These are phyloP conservation scores for Piaya cayana DNA, from an alignment of 2,113 vertebrate genomes.

Conservation along the genomic window DNA sequence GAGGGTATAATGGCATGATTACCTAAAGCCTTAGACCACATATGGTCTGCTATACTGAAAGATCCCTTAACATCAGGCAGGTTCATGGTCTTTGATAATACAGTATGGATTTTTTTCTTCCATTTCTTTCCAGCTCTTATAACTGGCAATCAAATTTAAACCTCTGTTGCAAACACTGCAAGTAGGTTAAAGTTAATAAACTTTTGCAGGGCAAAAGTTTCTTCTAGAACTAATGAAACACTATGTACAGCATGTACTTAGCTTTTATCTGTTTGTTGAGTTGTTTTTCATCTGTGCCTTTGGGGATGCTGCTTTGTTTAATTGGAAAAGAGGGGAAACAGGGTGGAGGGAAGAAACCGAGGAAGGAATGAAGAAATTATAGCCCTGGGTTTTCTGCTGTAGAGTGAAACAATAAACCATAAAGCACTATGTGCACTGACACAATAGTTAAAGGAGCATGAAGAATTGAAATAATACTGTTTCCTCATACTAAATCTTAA, in stretches of 20 bases:
- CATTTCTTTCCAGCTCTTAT: neutral
- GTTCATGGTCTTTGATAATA: neutral
- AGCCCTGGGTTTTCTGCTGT: neutral
- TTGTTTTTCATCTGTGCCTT: neutral
- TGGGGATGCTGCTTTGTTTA: neutral
- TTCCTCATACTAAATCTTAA: neutral
- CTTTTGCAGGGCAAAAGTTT: neutral
- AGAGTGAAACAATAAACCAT: neutral
- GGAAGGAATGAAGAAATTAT: neutral
- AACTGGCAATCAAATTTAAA: neutral
- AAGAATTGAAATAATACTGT: neutral
- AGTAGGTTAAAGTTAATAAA: neutral
- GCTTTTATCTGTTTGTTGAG: neutral
- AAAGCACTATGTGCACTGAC: neutral
- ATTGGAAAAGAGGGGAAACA: neutral
- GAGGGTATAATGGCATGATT: neutral
- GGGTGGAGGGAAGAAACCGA: neutral
- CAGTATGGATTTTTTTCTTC: neutral
- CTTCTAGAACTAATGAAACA: neutral
- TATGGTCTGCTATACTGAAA: neutral
- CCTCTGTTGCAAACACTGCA: neutral
- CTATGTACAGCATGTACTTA: neutral
- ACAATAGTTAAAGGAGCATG: neutral
- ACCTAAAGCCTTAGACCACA: neutral
- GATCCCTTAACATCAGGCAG: neutral